Base-by-base conservation (phyloP, 2,888 invertebrate genomes). In the Timandra comae region DNA sequence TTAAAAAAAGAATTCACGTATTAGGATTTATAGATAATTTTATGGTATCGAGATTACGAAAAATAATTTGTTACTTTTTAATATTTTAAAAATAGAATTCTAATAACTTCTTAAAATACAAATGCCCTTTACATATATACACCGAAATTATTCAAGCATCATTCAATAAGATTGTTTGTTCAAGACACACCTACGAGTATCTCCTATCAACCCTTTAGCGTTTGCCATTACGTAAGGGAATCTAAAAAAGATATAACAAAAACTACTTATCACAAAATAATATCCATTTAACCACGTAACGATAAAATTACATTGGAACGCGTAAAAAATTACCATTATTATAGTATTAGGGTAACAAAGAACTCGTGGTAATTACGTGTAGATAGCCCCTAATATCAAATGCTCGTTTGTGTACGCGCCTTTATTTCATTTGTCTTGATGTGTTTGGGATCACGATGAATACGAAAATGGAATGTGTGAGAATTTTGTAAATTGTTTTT, bases 251-350 rank as follows among this genome's bases (percentile, higher is more conserved):
- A 26, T n/a, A 12, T 41, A 34, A 12, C 29, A 16, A 16, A n/a
- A 1, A 16, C 24, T 7, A 7, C 24, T 11, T 11, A 11, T 24
- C 7, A 24, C 10, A 11, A 9, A 9, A 24, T 10, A 24, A 24
- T 10, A 10, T 24, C 11, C 30, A 23, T 34, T 47, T 27, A 43
- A 42, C 40, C 41, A 27, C 26, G 19, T 6, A 7, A 10, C 31
- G 27, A 20, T 8, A 31, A 33, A 34, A 43, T 43, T 20, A 37
- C 38, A 34, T 13, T 16, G 27, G 9, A 32, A 43, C 32, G 46
- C 41, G 45, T 43, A 43, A 46, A 49, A 31, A 47, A 49, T 41
- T 41, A 39, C 42, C 43, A 45, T 49, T 43, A 49, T 46, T 35
- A 43, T 33, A 31, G 36, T 38, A 47, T 46, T 43, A 46, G 34